phyloP scores from a whole-genome alignment of 2,797 vertebrate genomes.

The Poliocrania exsul region DNA sequence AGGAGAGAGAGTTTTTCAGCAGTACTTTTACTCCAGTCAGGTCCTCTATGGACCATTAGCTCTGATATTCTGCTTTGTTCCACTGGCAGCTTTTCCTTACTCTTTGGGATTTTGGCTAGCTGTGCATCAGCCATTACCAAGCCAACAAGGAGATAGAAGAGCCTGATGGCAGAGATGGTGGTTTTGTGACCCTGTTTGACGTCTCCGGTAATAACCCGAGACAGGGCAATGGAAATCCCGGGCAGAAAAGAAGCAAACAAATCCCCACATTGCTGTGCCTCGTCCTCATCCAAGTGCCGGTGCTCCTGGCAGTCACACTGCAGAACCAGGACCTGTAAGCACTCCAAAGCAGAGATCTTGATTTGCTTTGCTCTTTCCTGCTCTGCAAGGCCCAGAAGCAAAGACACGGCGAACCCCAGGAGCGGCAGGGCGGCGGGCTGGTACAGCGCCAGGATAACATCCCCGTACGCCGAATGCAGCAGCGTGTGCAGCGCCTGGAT shows the following conservation, averaged over 20 bases:
- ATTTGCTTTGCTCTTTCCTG: conserved; percentile 85
- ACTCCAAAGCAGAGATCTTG: conserved; percentile 83
- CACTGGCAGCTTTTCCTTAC: background rate
- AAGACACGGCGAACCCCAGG: conserved; percentile 87
- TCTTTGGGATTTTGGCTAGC: conserved; percentile 67
- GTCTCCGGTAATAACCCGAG: conserved; percentile 87
- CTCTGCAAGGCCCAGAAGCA: conserved; percentile 87
- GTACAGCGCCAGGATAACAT: conserved; percentile 83
- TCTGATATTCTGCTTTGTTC: conserved; percentile 77
- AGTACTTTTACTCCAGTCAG: conserved; percentile 85
- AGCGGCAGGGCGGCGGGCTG: conserved; percentile 85
- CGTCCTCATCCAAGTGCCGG: conserved; percentile 57
- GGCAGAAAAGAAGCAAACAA: conserved; percentile 92
- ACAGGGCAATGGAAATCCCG: conserved; percentile 82
- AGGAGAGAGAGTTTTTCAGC: conserved; percentile 81
- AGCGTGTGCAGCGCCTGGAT: conserved; percentile 83
- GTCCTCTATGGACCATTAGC: conserved; percentile 83
- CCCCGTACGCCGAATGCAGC: conserved; percentile 85
- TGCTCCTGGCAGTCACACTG: conserved; percentile 86
- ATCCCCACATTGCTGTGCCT: conserved; percentile 76
- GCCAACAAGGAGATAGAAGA: conserved; percentile 82
- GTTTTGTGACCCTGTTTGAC: conserved; percentile 88
- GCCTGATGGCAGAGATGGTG: conserved; percentile 81
- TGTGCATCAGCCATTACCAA: conserved; percentile 88
- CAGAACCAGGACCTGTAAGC: conserved; percentile 83